Base-by-base conservation (phyloP, 2,888 invertebrate species). In the Graphium colonna region DNA sequence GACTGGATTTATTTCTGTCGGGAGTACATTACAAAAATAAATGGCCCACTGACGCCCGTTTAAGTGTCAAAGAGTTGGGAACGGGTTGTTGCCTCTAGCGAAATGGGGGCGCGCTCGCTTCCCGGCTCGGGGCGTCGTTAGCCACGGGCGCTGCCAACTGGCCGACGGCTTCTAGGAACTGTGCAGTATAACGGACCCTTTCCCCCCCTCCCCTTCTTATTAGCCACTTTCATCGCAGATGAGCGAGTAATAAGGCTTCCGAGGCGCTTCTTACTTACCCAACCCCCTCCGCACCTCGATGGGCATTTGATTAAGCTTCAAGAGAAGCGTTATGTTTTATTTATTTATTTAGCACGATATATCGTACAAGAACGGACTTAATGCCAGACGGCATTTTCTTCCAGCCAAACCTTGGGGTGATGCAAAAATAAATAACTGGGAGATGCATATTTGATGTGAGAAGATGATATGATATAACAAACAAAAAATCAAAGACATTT, bases 61-160 rank as follows among this genome's bases (percentile, higher is more conserved):
- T 63, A 71, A 67, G 71, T 71, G 73, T 73, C 71, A 73, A 70
- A 71, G 69, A 73, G 71, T 71, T 58, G 64, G 60, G 62, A 41
- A 52, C 64, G 63, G 69, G 72, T 71, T 67, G 67, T 67, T 71
- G 71, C 65, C 71, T 69, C 69, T 55, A 38, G 33, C 56, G 61
- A 64, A 71, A 71, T 69, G 65, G 65, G 71, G 68, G 51, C 69
- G 62, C 44, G 51, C 44, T 57, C 44, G 63, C 65, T 65, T 67
- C 63, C 64, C 65, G 64, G n/a, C 61, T 59, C 58, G n/a, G 39
- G 51, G 28, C 49, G 28, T 43, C 52, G 52, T 49, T 56, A 60
- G 45, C 52, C 54, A 43, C 46, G 50, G 52, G 55, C 56, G 56
- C 51, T 56, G 59, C 56, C 56, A 59, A 56, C 54, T 28, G 51